Evolutionary conservation across 2,113 vertebrate genomes (phyloP).

Genomic region (Penelope pileata): DNA sequence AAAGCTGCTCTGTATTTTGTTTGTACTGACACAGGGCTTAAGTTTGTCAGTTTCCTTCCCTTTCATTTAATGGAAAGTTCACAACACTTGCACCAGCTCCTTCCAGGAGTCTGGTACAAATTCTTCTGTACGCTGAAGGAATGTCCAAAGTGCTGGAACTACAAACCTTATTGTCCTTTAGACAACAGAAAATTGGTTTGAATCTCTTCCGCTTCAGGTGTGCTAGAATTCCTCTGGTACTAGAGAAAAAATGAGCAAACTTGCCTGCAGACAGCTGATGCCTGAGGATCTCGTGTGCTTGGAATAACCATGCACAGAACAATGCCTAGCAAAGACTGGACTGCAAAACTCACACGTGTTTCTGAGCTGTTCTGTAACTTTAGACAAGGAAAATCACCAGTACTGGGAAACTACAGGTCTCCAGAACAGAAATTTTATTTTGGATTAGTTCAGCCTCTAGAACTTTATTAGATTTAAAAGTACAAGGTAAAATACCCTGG

Average conservation of each 20-base stretch:
- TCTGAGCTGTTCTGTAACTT: neutral
- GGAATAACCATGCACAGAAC: rapidly evolving
- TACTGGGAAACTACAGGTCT: neutral
- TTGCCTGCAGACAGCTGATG: neutral
- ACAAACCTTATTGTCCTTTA: neutral
- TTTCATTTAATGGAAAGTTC: constrained; percentile 15
- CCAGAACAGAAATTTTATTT: neutral
- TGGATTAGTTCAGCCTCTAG: neutral
- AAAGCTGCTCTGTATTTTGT: neutral
- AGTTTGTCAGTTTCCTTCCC: constrained; percentile 33
- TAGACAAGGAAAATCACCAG: neutral
- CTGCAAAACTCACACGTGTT: neutral
- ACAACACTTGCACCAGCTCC: neutral
- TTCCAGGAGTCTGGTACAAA: constrained; percentile 15
- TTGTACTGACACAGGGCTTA: neutral
- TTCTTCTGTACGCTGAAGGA: neutral
- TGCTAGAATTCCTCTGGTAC: neutral
- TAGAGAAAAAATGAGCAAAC: neutral
- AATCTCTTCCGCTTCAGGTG: neutral
- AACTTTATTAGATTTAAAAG: neutral
- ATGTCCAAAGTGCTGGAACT: neutral
- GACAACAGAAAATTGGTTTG: constrained; percentile 7
- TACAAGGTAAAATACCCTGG: neutral
- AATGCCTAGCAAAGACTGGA: neutral
- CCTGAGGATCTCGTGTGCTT: neutral